Base-by-base conservation (phyloP, 2,888 invertebrate species). In the Stenoptilia bipunctidactyla region DNA sequence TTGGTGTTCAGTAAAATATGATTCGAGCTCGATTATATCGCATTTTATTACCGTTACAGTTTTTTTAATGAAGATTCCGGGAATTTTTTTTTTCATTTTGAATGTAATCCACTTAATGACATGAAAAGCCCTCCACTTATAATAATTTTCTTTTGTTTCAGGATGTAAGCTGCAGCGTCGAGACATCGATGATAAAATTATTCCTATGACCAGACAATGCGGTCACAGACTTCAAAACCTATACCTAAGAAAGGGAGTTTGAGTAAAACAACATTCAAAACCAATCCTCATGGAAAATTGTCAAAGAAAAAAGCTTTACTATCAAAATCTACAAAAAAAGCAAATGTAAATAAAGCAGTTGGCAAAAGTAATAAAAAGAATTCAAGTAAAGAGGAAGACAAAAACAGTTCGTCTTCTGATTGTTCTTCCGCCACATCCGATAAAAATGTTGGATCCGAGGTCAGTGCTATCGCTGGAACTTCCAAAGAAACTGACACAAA, bases 181-280 rank as follows among this genome's bases (percentile, higher is more conserved):
- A 54, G 52, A 53, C 62, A 61, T 77, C 75, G 64, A 82, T 75
- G 77, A 62, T 61, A 54, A 56, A 60, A 66, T 62, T 50, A 54
- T 59, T 63, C 52, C 63, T 53, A 58, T 66, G 64, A 75, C 64
- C 61, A 55, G 67, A 80, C 68, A 77, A 82, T 82, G 83, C 76
- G 83, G 74, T 79, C 82, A 59, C 82, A 80, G 56, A 59, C 71
- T 58, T 64, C 79, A 48, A 84, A 82, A 72, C 61, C 73, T 57
- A 63, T 66, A 58, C 66, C 74, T 60, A 83, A 77, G 63, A 82
- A 80, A 66, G 80, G 74, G 56, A 68, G 63, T 50, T 58, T 69
- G 43, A 68, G 52, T 58, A 82, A 75, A 68, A 61, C 71, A 59
- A 55, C 69, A 45, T 59, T 72, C 39, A 80, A 77, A 53, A 50